These are phyloP conservation scores for Incurvaria masculella DNA, from an alignment of 2,888 invertebrate species.

Conservation along the genomic window DNA sequence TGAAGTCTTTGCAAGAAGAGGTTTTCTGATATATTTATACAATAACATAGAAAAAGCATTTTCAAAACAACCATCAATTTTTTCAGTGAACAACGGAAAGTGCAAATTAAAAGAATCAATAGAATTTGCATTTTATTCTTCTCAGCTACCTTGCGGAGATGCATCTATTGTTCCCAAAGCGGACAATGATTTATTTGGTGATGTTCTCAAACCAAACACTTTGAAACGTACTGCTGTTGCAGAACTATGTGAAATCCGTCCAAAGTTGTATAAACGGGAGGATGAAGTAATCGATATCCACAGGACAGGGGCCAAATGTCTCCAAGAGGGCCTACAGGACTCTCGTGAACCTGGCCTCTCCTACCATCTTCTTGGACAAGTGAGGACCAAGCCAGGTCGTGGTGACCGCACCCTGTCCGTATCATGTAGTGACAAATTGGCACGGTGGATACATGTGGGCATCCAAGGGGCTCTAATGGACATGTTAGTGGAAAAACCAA, in stretches of 20 bases:
- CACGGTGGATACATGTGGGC: conserved; percentile 84
- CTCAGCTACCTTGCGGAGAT: conserved; percentile 91
- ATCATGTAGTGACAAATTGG: conserved; percentile 93
- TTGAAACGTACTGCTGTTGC: conserved; percentile 25
- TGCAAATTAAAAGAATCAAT: conserved; percentile 55
- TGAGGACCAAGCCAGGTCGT: conserved; percentile 87
- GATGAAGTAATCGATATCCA: conserved; percentile 37
- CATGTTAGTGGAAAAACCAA: conserved; percentile 60
- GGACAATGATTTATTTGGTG: conserved; percentile 30
- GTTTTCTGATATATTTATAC: conserved; percentile 75
- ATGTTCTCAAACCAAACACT: conserved; percentile 21
- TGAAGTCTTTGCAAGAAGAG: conserved; percentile 82
- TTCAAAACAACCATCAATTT: conserved; percentile 30
- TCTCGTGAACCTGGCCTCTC: conserved; percentile 47
- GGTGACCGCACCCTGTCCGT: conserved; percentile 86
- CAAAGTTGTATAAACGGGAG: conserved; percentile 16
- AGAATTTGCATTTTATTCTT: conserved; percentile 80
- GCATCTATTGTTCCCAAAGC: conserved; percentile 76
- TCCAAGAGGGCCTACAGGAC: conserved; percentile 56
- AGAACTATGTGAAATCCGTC: conserved; percentile 19
- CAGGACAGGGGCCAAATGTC: conserved; percentile 91
- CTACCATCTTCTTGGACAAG: conserved; percentile 67
- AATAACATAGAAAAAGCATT: conserved; percentile 52
- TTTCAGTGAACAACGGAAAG: conserved; percentile 24
- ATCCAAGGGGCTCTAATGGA: conserved; percentile 80